These are phyloP conservation scores for Panopea generosa DNA, from an alignment of 2,888 invertebrate genomes.

Conservation along the genomic window DNA sequence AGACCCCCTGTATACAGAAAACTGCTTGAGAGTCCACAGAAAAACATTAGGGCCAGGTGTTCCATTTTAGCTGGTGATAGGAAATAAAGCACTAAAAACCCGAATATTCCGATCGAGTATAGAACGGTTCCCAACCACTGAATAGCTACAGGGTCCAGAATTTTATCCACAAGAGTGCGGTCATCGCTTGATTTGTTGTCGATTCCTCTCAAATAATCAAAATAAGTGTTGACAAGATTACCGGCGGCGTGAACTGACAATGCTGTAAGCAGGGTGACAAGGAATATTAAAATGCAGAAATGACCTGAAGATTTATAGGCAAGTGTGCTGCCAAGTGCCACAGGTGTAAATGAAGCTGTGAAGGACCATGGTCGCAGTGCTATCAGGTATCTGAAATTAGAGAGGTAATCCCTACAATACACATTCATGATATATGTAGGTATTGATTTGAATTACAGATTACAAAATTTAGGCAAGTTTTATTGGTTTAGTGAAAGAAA, in stretches of 20 bases:
- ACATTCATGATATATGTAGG: no score
- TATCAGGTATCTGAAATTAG: constrained; percentile 84
- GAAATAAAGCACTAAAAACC: constrained; percentile 91
- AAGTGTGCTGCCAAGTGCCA: constrained; percentile 94
- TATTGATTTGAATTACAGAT: no score
- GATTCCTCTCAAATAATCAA: constrained; percentile 96
- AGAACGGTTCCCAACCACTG: constrained; percentile 95
- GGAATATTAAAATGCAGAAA: constrained; percentile 90
- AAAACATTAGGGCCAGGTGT: constrained; percentile 96
- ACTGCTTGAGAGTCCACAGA: constrained; percentile 97
- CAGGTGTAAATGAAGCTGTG: constrained; percentile 96
- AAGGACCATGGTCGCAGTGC: constrained; percentile 97
- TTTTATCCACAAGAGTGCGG: constrained; percentile 96
- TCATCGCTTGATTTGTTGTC: constrained; percentile 94
- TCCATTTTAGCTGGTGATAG: constrained; percentile 97
- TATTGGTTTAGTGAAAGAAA: no score
- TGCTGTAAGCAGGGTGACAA: constrained; percentile 94
- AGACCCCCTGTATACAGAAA: constrained; percentile 99
- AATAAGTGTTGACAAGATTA: constrained; percentile 98
- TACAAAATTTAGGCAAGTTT: no score
- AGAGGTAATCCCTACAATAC: no score
- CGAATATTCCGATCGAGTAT: constrained; percentile 94
- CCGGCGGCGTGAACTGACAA: constrained; percentile 98
- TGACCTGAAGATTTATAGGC: constrained; percentile 91
- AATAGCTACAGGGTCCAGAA: constrained; percentile 93